Base-by-base conservation (phyloP, 1,140 invertebrate species). In the Magallana ariakensis region DNA sequence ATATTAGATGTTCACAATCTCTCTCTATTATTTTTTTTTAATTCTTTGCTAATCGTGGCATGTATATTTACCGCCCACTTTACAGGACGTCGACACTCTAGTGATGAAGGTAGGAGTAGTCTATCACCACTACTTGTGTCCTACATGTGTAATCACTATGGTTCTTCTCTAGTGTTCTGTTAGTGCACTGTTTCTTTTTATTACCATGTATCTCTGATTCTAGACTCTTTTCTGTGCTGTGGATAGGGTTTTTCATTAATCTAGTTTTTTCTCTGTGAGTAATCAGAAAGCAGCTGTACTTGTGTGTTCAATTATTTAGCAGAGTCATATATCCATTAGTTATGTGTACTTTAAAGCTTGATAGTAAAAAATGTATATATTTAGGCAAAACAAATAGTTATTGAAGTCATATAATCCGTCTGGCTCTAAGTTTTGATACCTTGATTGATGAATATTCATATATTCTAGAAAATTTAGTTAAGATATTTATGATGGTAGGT, bases 71-170 rank as follows among this genome's bases (percentile, higher is more conserved):
- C 80, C 57, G 86, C 58, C 81, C 86, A 81, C 80, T 60, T 85
- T 58, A 70, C 88, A 90, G 90, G 87, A 83, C 80, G 90, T 11
- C 87, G 84, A 57, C 85, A 89, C 60, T 88, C 89, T 6, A 87
- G 83, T 82, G 90, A 91, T 85, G 90, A 91, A 84, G 90, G 90
- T 91, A 91, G 87, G 90, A 70, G 7, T 56, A 54, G 22, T n/a
- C 46, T 7, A 5, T 46, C 53, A 84, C 82, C 66, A 75, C 22
- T 46, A 75, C 66, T 75, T 75, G 22, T 75, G 66, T 75, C 22
- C 66, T 75, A 66, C 33, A 46, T 46, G 33, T 46, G 33, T 33
- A 75, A 75, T 75, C 66, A 75, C 66, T 46, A 46, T 75, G 66
- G 66, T 75, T 13, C 33, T 75, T 75, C 26, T 75, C 22, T 75